phyloP scores from a whole-genome alignment of 1,140 invertebrate genomes.

The Drosophila malerkotliana region DNA sequence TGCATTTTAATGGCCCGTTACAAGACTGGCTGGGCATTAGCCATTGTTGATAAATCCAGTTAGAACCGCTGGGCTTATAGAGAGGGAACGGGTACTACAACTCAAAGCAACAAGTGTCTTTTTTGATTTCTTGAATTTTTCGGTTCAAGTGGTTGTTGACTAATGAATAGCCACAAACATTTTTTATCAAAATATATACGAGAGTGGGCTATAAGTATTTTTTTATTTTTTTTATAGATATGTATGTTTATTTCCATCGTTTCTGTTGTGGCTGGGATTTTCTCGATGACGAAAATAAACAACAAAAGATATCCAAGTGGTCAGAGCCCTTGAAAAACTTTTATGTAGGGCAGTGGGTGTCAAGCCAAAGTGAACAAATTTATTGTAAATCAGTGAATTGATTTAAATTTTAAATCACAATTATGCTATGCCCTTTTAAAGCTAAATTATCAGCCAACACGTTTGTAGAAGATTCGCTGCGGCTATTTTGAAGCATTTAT shows the following conservation, averaged over 20 bases:
- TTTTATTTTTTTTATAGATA: conserved; percentile 18
- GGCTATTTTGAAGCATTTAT: conserved; percentile 4
- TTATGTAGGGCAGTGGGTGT: conserved; percentile 31
- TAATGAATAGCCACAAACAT: conserved; percentile 35
- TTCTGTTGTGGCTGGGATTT: conserved; percentile 26
- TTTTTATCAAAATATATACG: conserved; percentile 29
- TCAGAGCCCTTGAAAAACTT: conserved; percentile 26
- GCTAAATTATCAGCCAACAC: background rate
- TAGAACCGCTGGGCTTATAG: conserved; percentile 6
- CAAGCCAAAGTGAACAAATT: conserved; percentile 1
- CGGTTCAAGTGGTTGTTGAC: conserved; percentile 10
- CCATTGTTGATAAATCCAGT: conserved; percentile 26
- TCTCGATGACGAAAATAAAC: conserved; percentile 51
- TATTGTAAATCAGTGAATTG: background rate
- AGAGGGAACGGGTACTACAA: background rate
- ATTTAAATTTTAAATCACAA: background rate
- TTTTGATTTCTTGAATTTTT: conserved; percentile 1
- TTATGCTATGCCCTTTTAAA: background rate
- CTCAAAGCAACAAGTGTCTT: conserved; percentile 30
- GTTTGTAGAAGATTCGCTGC: background rate
- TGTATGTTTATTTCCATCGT: conserved; percentile 10
- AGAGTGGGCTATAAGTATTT: conserved; percentile 4
- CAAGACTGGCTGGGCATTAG: conserved; percentile 6
- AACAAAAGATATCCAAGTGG: conserved; percentile 18
- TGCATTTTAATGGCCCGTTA: conserved; percentile 43